Percentiles rank a stretch among this genome's conserved stretches.
Conservation (phyloP, 2,797 vertebrate species). For the Rhinoraja longicauda region DNA sequence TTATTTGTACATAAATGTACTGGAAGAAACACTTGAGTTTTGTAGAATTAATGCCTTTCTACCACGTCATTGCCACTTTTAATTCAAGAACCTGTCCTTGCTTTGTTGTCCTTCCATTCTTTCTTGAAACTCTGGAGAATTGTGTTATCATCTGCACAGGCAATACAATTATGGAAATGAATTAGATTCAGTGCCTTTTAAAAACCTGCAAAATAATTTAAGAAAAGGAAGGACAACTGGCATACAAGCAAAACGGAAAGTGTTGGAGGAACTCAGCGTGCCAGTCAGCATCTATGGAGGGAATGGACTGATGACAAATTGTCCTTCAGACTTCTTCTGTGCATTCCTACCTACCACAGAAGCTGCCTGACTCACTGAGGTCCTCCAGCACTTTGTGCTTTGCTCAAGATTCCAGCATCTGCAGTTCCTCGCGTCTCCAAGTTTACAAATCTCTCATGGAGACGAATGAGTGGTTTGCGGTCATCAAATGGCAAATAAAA, state of each 20-base stretch:
- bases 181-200: background rate
- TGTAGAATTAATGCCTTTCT: background rate
- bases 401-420: too few relatives aligned
- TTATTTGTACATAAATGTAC: conserved; percentile 5
- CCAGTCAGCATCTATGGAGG: too few relatives aligned
- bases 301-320: too few relatives aligned
- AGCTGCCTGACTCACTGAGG: too few relatives aligned
- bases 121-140: conserved; percentile 1
- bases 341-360: too few relatives aligned
- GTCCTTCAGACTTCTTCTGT: too few relatives aligned
- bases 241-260: too few relatives aligned
- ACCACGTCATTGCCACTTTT: background rate
- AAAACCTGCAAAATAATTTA: too few relatives aligned
- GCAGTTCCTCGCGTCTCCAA: too few relatives aligned
- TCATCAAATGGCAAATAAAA: background rate
- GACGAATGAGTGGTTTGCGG: background rate
- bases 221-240: too few relatives aligned
- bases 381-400: too few relatives aligned
- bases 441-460: background rate
- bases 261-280: too few relatives aligned
- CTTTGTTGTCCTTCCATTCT: background rate
- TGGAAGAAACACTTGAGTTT: conserved; percentile 12
- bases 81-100: background rate
- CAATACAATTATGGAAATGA: background rate
- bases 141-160: background rate